A percentile compares a stretch with the other conserved stretches of the same genome.
phyloP scores from a whole-genome alignment of 2,797 vertebrate genomes.

The Microctenopoma stevenorrisi region DNA sequence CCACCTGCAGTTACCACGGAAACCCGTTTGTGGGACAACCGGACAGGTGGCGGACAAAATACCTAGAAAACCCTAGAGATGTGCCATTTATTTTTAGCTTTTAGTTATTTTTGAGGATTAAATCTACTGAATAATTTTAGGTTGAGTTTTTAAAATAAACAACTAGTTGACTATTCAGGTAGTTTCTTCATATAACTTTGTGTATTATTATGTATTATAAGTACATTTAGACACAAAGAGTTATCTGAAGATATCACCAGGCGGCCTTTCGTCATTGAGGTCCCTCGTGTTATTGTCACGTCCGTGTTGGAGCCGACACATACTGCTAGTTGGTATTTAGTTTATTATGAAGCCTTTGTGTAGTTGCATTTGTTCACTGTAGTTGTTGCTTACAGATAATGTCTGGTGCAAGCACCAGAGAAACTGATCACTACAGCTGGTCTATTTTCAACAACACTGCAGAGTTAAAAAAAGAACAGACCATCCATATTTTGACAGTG shows the following conservation, averaged over 20 bases:
- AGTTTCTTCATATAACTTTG: not conserved
- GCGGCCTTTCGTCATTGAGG: no score
- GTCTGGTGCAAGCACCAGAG: not conserved
- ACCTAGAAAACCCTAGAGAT: not conserved
- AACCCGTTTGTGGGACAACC: constrained; percentile 24
- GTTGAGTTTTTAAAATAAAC: not conserved
- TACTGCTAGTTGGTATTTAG: constrained; percentile 37
- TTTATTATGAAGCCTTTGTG: constrained; percentile 30
- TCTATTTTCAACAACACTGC: constrained; percentile 4
- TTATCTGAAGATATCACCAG: not conserved
- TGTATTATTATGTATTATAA: not conserved
- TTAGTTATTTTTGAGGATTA: not conserved
- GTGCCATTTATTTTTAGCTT: not conserved
- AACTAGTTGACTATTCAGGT: not conserved
- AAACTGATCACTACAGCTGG: not conserved
- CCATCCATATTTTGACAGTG: constrained; percentile 7
- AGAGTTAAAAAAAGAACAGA: not conserved
- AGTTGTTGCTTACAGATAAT: constrained; percentile 6
- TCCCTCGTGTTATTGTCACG: constrained; percentile 17
- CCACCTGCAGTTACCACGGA: constrained; percentile 47
- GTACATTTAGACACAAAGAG: not conserved
- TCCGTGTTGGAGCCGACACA: constrained; percentile 30
- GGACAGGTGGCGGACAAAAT: constrained; percentile 19
- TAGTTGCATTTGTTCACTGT: constrained; percentile 13
- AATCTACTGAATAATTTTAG: not conserved